Evolutionary conservation across 2,888 invertebrate genomes (phyloP).

Genomic region (Salticus scenicus): DNA sequence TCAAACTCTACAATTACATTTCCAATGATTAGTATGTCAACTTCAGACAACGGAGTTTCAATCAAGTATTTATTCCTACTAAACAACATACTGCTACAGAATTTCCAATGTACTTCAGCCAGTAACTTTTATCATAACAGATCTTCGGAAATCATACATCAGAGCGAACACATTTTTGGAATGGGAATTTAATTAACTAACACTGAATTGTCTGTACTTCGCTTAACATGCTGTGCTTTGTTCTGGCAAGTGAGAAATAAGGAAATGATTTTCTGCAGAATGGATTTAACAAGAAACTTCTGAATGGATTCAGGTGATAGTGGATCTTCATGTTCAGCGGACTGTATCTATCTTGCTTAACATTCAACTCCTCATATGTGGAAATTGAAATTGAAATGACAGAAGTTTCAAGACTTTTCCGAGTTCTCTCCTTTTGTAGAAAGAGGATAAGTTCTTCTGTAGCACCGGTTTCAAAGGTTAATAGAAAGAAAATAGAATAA

Average conservation of each 20-base stretch:
- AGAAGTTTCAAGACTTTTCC: background rate
- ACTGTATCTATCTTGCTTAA: background rate
- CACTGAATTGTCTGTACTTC: constrained; percentile 23
- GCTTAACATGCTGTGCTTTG: constrained; percentile 28
- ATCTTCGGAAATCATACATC: too few relatives aligned
- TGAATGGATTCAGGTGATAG: background rate
- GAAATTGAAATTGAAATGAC: constrained; percentile 1
- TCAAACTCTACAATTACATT: too few relatives aligned
- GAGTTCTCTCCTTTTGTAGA: background rate
- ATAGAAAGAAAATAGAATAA: background rate
- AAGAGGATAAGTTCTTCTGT: background rate
- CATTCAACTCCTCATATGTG: background rate
- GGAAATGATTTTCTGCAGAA: constrained; percentile 33
- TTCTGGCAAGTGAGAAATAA: constrained; percentile 13
- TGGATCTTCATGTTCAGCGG: background rate
- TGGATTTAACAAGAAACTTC: constrained; percentile 27
- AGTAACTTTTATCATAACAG: too few relatives aligned
- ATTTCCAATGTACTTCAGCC: too few relatives aligned
- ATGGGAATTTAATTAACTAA: constrained; percentile 52
- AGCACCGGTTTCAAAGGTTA: background rate
- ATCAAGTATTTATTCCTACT: too few relatives aligned
- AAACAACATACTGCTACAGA: background rate
- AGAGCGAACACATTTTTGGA: constrained; percentile 27
- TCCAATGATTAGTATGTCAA: too few relatives aligned
- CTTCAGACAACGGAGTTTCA: too few relatives aligned